phyloP scores from a whole-genome alignment of 2,113 vertebrate species.

The Callipepla californica region DNA sequence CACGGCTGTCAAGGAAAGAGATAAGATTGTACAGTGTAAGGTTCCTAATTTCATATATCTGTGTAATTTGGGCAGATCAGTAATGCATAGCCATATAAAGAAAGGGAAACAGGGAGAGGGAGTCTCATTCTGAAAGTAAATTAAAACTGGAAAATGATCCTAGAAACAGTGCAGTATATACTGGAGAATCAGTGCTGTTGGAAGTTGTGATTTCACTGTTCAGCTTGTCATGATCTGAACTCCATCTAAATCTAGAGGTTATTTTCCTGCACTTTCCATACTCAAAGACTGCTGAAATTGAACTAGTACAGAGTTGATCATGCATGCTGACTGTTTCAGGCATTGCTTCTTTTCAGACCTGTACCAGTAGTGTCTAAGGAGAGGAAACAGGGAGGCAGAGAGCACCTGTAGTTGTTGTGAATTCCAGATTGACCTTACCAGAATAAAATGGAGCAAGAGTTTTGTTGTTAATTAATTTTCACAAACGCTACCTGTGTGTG shows the following conservation, averaged over 20 bases:
- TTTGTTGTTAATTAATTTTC: neutral
- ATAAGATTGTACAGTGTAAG: neutral
- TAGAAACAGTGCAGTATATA: neutral
- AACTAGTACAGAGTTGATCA: neutral
- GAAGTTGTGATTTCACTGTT: neutral
- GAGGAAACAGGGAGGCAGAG: neutral
- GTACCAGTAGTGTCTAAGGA: neutral
- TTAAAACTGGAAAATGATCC: neutral
- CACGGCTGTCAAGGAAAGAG: neutral
- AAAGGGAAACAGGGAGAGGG: neutral
- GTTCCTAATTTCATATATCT: neutral
- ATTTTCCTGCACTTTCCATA: neutral
- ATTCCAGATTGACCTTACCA: neutral
- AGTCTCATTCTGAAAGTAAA: neutral
- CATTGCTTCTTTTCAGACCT: neutral
- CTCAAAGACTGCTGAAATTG: neutral
- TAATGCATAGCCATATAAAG: rapidly evolving
- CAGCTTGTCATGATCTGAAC: neutral
- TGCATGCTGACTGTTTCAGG: neutral
- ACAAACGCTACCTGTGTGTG: neutral
- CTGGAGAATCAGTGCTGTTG: neutral
- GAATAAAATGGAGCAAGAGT: neutral
- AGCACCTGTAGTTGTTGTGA: neutral
- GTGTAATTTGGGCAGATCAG: neutral
- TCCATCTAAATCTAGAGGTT: neutral